Evolutionary conservation across 2,888 invertebrate species (phyloP).

Genomic region (Tinea trinotella): DNA sequence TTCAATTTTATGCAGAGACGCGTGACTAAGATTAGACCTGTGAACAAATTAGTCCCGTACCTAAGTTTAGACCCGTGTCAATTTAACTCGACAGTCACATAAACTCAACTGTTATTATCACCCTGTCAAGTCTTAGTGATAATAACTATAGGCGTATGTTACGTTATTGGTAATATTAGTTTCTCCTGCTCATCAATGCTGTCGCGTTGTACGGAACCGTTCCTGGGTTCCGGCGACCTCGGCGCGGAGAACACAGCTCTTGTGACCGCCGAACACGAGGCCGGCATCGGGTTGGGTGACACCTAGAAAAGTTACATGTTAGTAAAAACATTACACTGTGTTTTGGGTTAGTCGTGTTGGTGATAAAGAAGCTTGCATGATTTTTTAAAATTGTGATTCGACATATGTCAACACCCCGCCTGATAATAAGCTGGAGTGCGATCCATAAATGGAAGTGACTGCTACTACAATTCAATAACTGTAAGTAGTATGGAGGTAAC

Average conservation of each 20-base stretch:
- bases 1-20: too few relatives aligned
- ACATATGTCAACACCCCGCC: too few relatives aligned
- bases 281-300: constrained; percentile 49
- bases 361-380: too few relatives aligned
- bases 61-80: too few relatives aligned
- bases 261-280: constrained; percentile 46
- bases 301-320: constrained; percentile 34
- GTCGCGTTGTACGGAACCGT: constrained; percentile 37
- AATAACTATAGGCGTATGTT: not conserved
- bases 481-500: too few relatives aligned
- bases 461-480: too few relatives aligned
- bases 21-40: too few relatives aligned
- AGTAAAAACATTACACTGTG: not conserved
- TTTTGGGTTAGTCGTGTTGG: not conserved
- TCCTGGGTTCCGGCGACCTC: constrained; percentile 36
- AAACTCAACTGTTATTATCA: not conserved
- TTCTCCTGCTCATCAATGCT: constrained; percentile 46
- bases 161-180: not conserved
- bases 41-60: too few relatives aligned
- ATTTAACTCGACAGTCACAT: not conserved
- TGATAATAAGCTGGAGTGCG: too few relatives aligned
- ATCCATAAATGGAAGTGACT: too few relatives aligned
- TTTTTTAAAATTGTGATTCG: too few relatives aligned
- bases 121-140: constrained; percentile 5
- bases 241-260: constrained; percentile 40